Evolutionary conservation across 2,113 vertebrate species (phyloP).

Genomic region (Sphyrna mokarran): DNA sequence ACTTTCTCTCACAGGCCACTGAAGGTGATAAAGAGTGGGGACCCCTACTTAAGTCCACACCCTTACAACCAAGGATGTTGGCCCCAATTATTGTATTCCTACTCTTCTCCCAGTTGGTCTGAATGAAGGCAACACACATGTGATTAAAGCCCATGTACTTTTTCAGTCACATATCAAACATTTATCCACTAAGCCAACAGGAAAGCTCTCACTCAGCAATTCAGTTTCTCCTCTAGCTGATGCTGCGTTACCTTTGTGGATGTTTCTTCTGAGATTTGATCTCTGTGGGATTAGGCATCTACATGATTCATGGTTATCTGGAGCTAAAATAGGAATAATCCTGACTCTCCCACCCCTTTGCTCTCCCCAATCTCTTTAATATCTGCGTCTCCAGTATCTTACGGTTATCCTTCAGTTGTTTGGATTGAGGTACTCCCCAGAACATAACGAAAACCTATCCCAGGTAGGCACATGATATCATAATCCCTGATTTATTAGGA

Average conservation of each 20-base stretch:
- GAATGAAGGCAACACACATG: background rate
- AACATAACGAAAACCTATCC: background rate
- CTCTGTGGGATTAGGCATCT: background rate
- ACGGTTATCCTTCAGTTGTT: background rate
- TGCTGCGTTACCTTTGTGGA: background rate
- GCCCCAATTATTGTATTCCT: background rate
- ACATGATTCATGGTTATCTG: background rate
- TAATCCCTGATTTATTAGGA: background rate
- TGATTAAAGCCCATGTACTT: background rate
- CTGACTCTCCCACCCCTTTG: background rate
- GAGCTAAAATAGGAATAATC: background rate
- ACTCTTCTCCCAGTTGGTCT: background rate
- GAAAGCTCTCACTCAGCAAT: background rate
- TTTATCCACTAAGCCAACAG: background rate
- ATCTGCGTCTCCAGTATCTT: background rate
- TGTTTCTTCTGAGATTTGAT: background rate
- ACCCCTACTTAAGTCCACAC: background rate
- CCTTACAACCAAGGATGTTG: background rate
- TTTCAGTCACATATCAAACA: background rate
- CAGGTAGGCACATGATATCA: background rate
- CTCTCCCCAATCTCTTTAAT: background rate
- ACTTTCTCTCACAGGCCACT: background rate
- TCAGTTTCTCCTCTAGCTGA: background rate
- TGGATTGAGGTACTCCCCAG: background rate
- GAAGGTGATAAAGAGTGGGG: background rate